Percentiles rank a stretch among this genome's conserved stretches.
Conservation (phyloP, 2,797 vertebrate genomes). For the Danio jaintianensis region DNA sequence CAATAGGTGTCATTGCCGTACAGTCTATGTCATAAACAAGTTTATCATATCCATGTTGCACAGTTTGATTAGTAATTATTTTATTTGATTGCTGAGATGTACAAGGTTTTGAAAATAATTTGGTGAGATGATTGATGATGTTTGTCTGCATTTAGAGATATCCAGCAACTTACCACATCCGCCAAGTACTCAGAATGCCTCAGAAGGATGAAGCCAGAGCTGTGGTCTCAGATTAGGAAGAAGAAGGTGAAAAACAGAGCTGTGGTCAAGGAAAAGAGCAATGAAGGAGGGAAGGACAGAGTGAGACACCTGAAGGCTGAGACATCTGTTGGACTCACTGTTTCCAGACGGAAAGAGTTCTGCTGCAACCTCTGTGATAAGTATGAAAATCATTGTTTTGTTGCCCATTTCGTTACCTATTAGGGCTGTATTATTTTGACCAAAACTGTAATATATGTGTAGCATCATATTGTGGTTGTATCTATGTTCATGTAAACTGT, state of each 20-base stretch:
- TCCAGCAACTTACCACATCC: conserved; percentile 24
- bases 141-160: conserved; percentile 19
- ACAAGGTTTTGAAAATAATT: background rate
- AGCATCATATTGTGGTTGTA: background rate
- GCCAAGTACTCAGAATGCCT: conserved; percentile 46
- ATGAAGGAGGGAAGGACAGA: conserved; percentile 35
- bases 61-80: background rate
- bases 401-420: background rate
- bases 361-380: conserved; percentile 72
- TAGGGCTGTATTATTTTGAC: background rate
- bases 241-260: conserved; percentile 48
- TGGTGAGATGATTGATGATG: background rate
- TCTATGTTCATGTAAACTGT: background rate
- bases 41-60: background rate
- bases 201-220: conserved; percentile 56
- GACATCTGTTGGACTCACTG: conserved; percentile 29
- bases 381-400: conserved; percentile 56
- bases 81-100: background rate
- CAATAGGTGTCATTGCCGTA: background rate
- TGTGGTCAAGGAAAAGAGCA: conserved; percentile 40
- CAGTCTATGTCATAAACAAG: background rate
- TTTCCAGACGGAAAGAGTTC: conserved; percentile 60
- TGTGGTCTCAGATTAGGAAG: conserved; percentile 50
- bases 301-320: conserved; percentile 32
- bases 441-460: background rate